Evolutionary conservation across 2,888 invertebrate genomes (phyloP).

Genomic region (Pristionchus maxplancki): DNA sequence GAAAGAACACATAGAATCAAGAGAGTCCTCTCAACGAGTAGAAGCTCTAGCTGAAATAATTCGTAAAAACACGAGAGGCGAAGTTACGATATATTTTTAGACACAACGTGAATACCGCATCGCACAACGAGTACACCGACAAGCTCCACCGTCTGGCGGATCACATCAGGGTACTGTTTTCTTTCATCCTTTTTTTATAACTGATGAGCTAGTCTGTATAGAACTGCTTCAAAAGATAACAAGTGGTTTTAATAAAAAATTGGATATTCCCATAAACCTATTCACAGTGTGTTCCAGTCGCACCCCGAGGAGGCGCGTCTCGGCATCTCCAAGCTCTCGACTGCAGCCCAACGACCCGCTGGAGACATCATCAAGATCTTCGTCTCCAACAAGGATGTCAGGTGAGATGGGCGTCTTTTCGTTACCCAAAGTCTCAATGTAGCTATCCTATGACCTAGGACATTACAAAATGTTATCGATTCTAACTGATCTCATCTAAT

Average conservation of each 20-base stretch:
- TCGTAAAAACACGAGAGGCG: neutral
- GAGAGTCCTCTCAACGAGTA: too few species aligned
- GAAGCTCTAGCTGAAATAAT: neutral
- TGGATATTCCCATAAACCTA: too few species aligned
- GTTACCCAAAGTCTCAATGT: too few species aligned
- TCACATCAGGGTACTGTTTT: conserved; percentile 25
- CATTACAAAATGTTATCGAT: too few species aligned
- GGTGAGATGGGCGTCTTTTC: neutral
- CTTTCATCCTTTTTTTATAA: too few species aligned
- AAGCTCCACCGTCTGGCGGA: conserved; percentile 22
- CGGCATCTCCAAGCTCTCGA: conserved; percentile 15
- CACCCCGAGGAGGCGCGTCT: neutral
- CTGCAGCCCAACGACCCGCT: neutral
- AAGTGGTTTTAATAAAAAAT: too few species aligned
- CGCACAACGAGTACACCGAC: neutral
- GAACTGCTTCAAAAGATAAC: too few species aligned
- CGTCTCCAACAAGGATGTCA: conserved; percentile 28
- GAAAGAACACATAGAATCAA: too few species aligned
- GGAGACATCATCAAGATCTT: conserved; percentile 42
- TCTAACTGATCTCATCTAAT: too few species aligned
- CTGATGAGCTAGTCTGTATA: too few species aligned
- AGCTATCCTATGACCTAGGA: too few species aligned
- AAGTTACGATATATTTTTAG: neutral
- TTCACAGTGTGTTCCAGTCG: neutral
- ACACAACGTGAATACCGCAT: neutral